Evolutionary conservation across 2,113 vertebrate species (phyloP).

Genomic region (Trachemys scripta): DNA sequence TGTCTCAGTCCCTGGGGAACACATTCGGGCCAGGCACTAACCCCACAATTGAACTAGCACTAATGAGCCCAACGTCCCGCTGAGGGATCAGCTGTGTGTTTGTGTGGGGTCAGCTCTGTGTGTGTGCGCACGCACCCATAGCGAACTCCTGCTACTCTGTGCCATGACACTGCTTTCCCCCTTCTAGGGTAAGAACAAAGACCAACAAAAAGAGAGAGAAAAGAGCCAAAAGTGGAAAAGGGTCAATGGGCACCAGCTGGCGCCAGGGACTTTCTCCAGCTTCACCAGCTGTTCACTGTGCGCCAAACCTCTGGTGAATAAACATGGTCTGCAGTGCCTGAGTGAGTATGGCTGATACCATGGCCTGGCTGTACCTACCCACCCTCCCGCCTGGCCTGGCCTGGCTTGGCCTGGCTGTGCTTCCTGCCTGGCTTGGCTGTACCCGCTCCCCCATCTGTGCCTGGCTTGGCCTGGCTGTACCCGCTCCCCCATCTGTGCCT

Average conservation of each 20-base stretch:
- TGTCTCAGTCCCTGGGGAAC: background rate
- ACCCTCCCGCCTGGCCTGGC: too few species aligned
- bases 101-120: background rate
- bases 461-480: rapidly evolving
- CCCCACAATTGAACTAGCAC: rapidly evolving
- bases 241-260: conserved; percentile 83
- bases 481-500: rapidly evolving
- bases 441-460: rapidly evolving
- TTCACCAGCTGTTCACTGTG: conserved; percentile 91
- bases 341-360: conserved; percentile 86
- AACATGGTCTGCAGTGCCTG: conserved; percentile 89
- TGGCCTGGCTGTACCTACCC: background rate
- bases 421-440: background rate
- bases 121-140: rapidly evolving
- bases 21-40: background rate
- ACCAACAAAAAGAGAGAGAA: conserved; percentile 78
- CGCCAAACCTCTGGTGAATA: conserved; percentile 87
- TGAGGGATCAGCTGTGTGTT: background rate
- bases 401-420: background rate
- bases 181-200: conserved; percentile 90
- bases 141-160: background rate
- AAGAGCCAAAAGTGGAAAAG: conserved; percentile 78
- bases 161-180: conserved; percentile 12
- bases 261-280: conserved; percentile 85
- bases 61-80: background rate